A percentile compares a stretch with the other conserved stretches of the same genome.
Conservation (phyloP, 2,888 invertebrate species). For the Orthonychiurus folsomi region DNA sequence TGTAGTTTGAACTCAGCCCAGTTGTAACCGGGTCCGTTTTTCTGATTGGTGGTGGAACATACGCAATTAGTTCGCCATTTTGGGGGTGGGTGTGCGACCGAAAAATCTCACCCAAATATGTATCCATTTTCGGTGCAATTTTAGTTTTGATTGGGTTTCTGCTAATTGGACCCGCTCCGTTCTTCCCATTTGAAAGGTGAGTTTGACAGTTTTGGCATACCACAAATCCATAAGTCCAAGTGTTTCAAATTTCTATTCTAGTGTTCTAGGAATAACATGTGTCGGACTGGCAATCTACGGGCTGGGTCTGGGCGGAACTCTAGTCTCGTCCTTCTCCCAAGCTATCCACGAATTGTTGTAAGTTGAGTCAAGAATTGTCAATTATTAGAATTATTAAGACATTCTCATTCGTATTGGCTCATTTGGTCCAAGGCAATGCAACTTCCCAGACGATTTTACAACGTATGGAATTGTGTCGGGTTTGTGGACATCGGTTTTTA, state of each 20-base stretch:
- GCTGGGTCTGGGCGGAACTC: conserved; percentile 69
- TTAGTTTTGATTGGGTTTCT: conserved; percentile 61
- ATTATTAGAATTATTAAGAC: too few relatives aligned
- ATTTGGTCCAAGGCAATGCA: conserved; percentile 61
- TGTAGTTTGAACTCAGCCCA: conserved; percentile 52
- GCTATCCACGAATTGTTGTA: conserved; percentile 71
- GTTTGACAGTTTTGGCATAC: conserved; percentile 16
- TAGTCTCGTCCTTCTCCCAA: conserved; percentile 78
- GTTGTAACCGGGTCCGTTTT: conserved; percentile 65
- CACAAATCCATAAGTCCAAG: not conserved
- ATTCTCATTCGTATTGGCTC: too few relatives aligned
- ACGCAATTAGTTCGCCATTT: conserved; percentile 65
- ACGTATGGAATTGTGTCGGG: conserved; percentile 85
- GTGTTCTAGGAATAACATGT: conserved; percentile 59
- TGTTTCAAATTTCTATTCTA: conserved; percentile 42
- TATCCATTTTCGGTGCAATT: conserved; percentile 58
- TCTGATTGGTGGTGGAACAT: conserved; percentile 70
- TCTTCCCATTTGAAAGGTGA: conserved; percentile 57
- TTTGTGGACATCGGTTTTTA: conserved; percentile 68
- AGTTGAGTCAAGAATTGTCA: conserved; percentile 44
- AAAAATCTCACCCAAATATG: conserved; percentile 57
- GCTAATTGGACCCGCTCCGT: conserved; percentile 71
- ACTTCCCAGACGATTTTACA: conserved; percentile 73
- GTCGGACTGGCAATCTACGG: conserved; percentile 68
- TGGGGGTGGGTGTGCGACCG: conserved; percentile 77